Base-by-base conservation (phyloP, 2,888 invertebrate species). In the Drosophila ustulata region DNA sequence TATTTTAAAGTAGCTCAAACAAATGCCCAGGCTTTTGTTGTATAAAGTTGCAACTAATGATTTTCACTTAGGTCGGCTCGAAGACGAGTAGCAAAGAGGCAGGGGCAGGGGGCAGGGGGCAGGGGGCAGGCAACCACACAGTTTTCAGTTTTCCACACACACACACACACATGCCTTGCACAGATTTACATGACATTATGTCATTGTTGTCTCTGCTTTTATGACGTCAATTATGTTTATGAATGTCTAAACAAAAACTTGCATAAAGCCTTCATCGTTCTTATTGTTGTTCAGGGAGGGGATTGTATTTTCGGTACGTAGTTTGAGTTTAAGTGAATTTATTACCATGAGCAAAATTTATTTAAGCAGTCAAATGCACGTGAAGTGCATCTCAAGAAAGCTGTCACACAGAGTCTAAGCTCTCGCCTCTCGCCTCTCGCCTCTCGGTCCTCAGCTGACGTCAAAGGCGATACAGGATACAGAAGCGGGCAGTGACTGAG, bases 281-380 rank as follows among this genome's bases (percentile, higher is more conserved):
- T 68, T 51, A 75, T 75, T 73, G 56, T 55, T 39, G n/a, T 9
- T 7, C 23, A 43, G n/a, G n/a, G n/a, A n/a, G 34, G 11, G 5
- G 39, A 41, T 18, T 47, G 43, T 47, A 56, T 75, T 63, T 37
- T 11, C n/a, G 37, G 37, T 58, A 49, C 13, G 75, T 75, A 75
- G 89, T 81, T 87, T 87, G 85, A 84, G 82, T 79, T 84, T 84
- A 87, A 87, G 85, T 89, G 82, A 85, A 85, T 85, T 85, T 89
- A 85, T 85, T 85, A 85, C 89, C 89, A 89, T 87, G 79, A 88
- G 67, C 79, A 77, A 84, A 87, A 85, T 89, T 84, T 85, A 85
- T 84, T 87, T 85, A 82, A 84, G 82, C 89, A 89, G 85, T 87
- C 85, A 85, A 85, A 81, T 85, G 89, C 89, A 85, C 85, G 89